Conservation (phyloP, 1,140 invertebrate species). For the Bombus breviceps region DNA sequence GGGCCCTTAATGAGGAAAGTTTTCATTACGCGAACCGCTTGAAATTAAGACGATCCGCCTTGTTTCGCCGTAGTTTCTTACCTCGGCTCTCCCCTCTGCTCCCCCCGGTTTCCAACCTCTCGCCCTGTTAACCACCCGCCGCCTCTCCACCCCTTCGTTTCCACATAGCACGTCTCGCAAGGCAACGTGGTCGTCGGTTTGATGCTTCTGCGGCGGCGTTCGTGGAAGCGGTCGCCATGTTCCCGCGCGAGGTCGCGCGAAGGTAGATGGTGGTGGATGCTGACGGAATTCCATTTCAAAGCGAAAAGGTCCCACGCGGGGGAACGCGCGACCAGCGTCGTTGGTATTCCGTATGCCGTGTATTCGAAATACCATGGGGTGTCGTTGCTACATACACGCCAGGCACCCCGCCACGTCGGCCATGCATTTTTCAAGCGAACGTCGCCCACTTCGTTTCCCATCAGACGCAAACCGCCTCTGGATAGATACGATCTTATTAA, state of each 20-base stretch:
- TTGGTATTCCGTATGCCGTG: constrained; percentile 10
- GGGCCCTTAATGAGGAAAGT: constrained; percentile 63
- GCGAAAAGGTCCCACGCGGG: constrained; percentile 33
- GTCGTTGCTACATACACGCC: constrained; percentile 25
- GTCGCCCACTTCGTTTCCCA: neutral
- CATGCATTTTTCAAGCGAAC: constrained; percentile 38
- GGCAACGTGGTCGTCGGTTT: neutral
- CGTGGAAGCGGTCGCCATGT: constrained; percentile 41
- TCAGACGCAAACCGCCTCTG: neutral
- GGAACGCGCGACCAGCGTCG: neutral
- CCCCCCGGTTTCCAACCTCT: neutral
- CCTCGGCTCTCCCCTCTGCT: neutral
- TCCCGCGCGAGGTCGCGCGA: neutral
- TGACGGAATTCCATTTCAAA: constrained; percentile 48
- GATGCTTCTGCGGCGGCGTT: constrained; percentile 5
- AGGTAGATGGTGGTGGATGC: constrained; percentile 9
- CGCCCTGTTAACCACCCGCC: neutral
- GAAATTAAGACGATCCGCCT: constrained; percentile 60
- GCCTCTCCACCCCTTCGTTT: neutral
- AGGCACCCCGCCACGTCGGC: neutral
- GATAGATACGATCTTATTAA: constrained; percentile 21
- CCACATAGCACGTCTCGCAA: neutral
- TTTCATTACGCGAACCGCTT: constrained; percentile 62
- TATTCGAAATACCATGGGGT: constrained; percentile 43
- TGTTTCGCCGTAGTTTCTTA: constrained; percentile 37